These are phyloP conservation scores for Deilephila elpenor DNA, from an alignment of 2,888 invertebrate genomes.

Conservation along the genomic window DNA sequence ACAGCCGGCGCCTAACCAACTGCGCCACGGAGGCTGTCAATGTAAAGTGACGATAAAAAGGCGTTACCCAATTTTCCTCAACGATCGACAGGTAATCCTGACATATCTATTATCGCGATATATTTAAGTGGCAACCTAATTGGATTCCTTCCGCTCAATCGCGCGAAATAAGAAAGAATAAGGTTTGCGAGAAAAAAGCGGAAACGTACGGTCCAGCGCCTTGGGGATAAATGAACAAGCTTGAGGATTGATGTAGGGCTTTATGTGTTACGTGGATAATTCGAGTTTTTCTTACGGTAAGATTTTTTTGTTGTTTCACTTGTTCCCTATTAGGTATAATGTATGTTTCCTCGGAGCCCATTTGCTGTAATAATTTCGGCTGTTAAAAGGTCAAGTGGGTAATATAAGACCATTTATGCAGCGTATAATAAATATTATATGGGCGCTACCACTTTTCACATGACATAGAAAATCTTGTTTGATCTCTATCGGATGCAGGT, in stretches of 20 bases:
- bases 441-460: too few relatives aligned
- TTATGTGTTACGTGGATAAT: slow-evolving; percentile 23
- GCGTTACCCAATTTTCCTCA: not conserved
- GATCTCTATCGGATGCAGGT: too few relatives aligned
- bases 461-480: too few relatives aligned
- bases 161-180: slow-evolving; percentile 31
- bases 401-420: too few relatives aligned
- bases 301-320: too few relatives aligned
- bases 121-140: slow-evolving; percentile 42
- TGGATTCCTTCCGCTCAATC: slow-evolving; percentile 49
- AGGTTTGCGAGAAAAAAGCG: slow-evolving; percentile 35
- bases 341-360: slow-evolving; percentile 31
- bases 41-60: not conserved
- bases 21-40: not conserved
- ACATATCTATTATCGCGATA: slow-evolving; percentile 35
- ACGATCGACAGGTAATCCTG: slow-evolving; percentile 1
- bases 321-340: slow-evolving; percentile 29
- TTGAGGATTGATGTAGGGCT: slow-evolving; percentile 28
- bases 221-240: slow-evolving; percentile 33
- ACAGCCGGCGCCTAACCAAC: too few relatives aligned
- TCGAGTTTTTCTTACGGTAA: slow-evolving; percentile 2
- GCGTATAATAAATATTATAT: too few relatives aligned
- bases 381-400: too few relatives aligned
- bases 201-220: slow-evolving; percentile 35
- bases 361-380: too few relatives aligned